These are phyloP conservation scores for Idris sp. DNA, from an alignment of 1,140 invertebrate genomes.

Conservation along the genomic window DNA sequence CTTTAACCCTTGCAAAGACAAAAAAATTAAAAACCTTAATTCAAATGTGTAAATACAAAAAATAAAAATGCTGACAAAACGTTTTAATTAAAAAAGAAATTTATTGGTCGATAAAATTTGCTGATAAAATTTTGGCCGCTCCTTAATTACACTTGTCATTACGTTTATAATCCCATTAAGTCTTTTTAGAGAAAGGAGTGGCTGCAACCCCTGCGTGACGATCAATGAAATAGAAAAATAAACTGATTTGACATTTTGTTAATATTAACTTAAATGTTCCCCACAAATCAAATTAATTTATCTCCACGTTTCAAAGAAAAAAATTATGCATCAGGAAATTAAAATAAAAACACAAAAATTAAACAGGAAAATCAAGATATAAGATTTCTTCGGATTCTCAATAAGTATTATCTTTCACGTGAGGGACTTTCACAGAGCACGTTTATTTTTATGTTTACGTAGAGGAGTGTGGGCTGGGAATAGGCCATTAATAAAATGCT, in stretches of 20 bases:
- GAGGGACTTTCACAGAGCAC: no score
- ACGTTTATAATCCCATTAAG: conserved; percentile 17
- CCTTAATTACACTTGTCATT: conserved; percentile 23
- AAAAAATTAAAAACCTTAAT: no score
- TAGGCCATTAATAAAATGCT: conserved; percentile 12
- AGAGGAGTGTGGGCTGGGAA: conserved; percentile 22
- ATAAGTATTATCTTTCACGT: conserved; percentile 19
- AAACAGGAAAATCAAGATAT: conserved; percentile 18
- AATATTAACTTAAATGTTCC: no score
- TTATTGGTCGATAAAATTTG: no score
- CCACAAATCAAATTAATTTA: no score
- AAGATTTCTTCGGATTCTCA: conserved; percentile 4
- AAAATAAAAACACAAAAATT: no score
- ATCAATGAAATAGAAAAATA: conserved; percentile 35
- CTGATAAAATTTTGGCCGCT: conserved; percentile 1
- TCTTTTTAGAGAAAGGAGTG: conserved; percentile 29
- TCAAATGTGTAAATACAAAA: no score
- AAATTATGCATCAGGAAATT: no score
- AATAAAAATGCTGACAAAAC: no score
- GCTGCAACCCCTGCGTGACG: conserved; percentile 36
- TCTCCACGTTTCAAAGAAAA: no score
- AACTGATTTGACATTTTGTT: no score
- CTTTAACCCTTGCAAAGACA: conserved; percentile 2
- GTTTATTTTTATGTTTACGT: conserved; percentile 50
- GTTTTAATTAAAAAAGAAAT: no score